Base-by-base conservation (phyloP, 2,888 invertebrate species). In the Agapetus fuscipes region DNA sequence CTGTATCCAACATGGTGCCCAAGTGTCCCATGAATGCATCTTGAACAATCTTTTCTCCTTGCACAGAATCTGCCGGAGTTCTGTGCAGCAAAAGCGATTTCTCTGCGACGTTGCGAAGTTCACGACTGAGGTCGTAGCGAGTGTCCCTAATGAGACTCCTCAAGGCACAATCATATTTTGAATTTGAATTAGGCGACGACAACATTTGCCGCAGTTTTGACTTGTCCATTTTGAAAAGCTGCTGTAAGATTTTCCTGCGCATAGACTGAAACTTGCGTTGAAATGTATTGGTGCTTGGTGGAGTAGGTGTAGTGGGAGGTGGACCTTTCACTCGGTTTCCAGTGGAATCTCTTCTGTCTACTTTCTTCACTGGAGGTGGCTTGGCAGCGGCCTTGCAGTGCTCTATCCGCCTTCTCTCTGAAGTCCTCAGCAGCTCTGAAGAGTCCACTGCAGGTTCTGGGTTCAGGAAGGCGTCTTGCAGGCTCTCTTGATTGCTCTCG, bases 11-110 rank as follows among this genome's bases (percentile, higher is more conserved):
- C 50, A 76, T 64, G 31, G 72, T 70, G 43, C 71, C 74, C 71
- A 74, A 61, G 59, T 82, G 52, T 63, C 87, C 54, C 83, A 89
- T 61, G 74, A 87, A 62, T 72, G 87, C 71, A 74, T 87, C 53
- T 55, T 88, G 54, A 76, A 77, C 67, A 72, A 82, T 67, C 41
- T 83, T 53, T 70, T 86, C 34, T 73, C 77, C 51, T 62, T 83
- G 44, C 64, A 74, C 52, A 78, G 73, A 49, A 64, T 74, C 53
- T 73, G 53, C 55, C 66, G 52, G 39, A 59, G 64, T 50, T 59
- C 61, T 25, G 14, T 63, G 57, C 34, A 54, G 58, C 38, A 57
- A 57, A 1, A 70, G 52, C 7, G 70, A 67, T 48, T 69, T 67
- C 41, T 70, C 70, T 3, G 70, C 70, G 26, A 62, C 61, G 42